Percentiles rank a stretch among this genome's conserved stretches.
Conservation (phyloP, 2,113 vertebrate species). For the Chloroceryle aenea region DNA sequence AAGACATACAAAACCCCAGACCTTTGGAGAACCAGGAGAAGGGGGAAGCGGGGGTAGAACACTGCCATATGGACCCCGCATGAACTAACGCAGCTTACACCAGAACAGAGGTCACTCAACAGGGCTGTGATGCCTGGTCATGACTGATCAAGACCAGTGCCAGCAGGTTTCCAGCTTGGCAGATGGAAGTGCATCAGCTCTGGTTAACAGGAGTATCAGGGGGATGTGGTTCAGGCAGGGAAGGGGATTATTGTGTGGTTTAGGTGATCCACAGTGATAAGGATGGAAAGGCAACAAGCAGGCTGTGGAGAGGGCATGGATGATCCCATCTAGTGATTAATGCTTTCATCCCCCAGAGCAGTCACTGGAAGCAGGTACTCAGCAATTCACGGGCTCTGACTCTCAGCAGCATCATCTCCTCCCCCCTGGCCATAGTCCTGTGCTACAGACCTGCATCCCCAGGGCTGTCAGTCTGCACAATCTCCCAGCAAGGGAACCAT, state of each 20-base stretch:
- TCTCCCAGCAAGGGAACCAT: neutral
- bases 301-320: neutral
- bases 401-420: neutral
- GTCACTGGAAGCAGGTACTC: neutral
- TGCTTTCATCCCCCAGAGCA: neutral
- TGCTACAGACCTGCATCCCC: fast-evolving
- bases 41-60: neutral
- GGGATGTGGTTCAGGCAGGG: neutral
- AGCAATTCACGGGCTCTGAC: neutral
- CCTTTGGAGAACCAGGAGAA: conserved; percentile 29
- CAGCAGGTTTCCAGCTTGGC: conserved; percentile 10
- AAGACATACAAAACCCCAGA: conserved; percentile 65
- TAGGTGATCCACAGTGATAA: neutral
- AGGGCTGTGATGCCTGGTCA: neutral
- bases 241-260: neutral
- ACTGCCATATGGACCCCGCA: conserved; percentile 52
- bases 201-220: neutral
- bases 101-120: conserved; percentile 4
- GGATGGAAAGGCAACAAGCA: neutral
- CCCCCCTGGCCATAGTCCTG: neutral
- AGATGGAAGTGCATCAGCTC: neutral
- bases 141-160: neutral
- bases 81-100: neutral
- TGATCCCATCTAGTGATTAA: neutral
- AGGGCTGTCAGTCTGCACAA: neutral